These are phyloP conservation scores for Neopipo cinnamomea DNA, from an alignment of 2,113 vertebrate species.

Conservation along the genomic window DNA sequence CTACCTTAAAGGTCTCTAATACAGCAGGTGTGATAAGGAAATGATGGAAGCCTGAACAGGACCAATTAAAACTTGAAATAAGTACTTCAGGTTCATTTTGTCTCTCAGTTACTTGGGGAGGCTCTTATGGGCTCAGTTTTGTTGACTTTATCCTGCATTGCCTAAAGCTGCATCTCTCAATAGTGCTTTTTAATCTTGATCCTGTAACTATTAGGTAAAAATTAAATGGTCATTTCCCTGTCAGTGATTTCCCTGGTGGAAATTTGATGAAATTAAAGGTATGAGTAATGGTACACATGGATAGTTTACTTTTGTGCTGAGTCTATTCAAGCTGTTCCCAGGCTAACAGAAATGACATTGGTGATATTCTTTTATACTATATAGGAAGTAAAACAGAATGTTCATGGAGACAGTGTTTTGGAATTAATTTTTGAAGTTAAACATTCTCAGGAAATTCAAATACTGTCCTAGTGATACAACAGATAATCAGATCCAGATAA, in stretches of 20 bases:
- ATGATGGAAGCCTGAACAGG: background rate
- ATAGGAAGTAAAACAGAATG: background rate
- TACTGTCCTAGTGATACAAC: background rate
- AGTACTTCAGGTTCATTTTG: background rate
- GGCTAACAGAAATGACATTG: background rate
- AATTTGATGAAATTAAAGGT: background rate
- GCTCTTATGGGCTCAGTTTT: background rate
- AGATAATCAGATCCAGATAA: background rate
- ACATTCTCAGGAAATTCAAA: background rate
- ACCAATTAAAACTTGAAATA: background rate
- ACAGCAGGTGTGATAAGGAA: background rate
- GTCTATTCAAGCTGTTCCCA: background rate
- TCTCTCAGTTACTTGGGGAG: background rate
- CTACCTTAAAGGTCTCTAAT: background rate
- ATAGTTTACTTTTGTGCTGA: background rate
- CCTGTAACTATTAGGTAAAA: background rate
- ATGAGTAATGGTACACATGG: background rate
- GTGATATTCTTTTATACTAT: background rate
- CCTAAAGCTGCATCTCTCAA: background rate
- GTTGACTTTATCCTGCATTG: background rate
- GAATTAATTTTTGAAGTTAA: background rate
- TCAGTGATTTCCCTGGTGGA: background rate
- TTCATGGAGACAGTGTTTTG: background rate
- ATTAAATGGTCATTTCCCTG: background rate
- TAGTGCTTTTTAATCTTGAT: background rate